Base-by-base conservation (phyloP, 2,113 vertebrate species). In the Sturnira hondurensis region DNA sequence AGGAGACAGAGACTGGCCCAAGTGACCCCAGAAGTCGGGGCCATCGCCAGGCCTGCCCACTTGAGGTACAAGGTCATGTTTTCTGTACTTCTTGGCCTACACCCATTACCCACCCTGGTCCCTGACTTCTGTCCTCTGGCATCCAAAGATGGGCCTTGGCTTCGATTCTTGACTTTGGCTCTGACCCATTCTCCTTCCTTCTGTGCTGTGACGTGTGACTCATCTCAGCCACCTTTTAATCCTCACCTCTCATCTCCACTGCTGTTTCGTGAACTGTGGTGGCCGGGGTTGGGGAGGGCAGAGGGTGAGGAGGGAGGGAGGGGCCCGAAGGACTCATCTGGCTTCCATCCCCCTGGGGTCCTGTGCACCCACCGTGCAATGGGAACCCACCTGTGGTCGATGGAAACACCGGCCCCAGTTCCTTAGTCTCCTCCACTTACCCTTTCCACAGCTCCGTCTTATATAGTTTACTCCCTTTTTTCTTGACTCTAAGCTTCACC, bases 271-370 rank as follows among this genome's bases (percentile, higher is more conserved):
- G 81, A 28, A 24, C 20, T 5, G 26, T n/a, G 47, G 14, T 14
- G 13, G 20, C 8, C 2, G 70, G 10, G 43, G 56, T 15, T 5
- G 2, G 31, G 24, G 31, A 22, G 36, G 50, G 52, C 33, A 52
- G 22, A 36, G n/a, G 36, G 5, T 17, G 33, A 28, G 86, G 28
- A 83, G 2, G 22, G 45, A 14, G 2, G 10, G 45, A 38, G 45
- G 50, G 28, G 22, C 43, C 3, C 0, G 2, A 1, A 20, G 41
- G n/a, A 33, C 41, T n/a, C 1, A 0, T 68, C 56, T 11, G 2
- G 9, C 13, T 38, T 20, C 41, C 45, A 36, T 36, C 20, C 58
- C 24, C 3, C 17, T 1, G 3, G 3, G 2, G 10, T 16, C 38
- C 43, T 28, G 11, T n/a, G n/a, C n/a, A n/a, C 17, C 45, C 13